Percentiles rank a stretch among this genome's conserved stretches.
phyloP scores from a whole-genome alignment of 2,113 vertebrate species.

The Campylomormyrus numenius region DNA sequence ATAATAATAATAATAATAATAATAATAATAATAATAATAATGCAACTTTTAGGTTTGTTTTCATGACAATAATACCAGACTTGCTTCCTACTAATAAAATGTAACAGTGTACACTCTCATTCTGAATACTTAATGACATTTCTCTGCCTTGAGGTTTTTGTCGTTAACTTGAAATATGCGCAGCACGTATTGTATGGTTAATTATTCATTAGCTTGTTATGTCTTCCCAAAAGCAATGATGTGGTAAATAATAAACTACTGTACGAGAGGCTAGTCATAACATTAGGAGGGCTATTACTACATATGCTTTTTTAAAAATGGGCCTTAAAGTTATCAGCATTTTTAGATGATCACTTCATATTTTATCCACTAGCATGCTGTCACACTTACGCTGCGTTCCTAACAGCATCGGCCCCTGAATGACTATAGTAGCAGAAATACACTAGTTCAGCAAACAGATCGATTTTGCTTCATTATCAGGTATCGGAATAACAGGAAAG shows the following conservation, averaged over 20 bases:
- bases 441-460: background rate
- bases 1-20: background rate
- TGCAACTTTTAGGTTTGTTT: background rate
- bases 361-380: background rate
- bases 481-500: constrained; percentile 1
- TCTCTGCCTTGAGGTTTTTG: background rate
- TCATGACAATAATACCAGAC: background rate
- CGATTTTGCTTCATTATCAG: background rate
- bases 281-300: constrained; percentile 8
- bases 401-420: background rate
- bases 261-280: background rate
- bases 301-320: constrained; percentile 4
- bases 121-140: constrained; percentile 11
- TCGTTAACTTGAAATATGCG: constrained; percentile 18
- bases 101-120: background rate
- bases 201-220: constrained; percentile 25
- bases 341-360: background rate
- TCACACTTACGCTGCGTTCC: background rate
- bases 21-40: background rate
- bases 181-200: constrained; percentile 19
- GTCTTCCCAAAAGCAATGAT: constrained; percentile 24
- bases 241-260: constrained; percentile 22
- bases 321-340: background rate
- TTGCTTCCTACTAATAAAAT: constrained; percentile 14
- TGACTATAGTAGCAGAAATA: background rate